Evolutionary conservation across 2,888 invertebrate genomes (phyloP).

Genomic region (Acleris laterana): DNA sequence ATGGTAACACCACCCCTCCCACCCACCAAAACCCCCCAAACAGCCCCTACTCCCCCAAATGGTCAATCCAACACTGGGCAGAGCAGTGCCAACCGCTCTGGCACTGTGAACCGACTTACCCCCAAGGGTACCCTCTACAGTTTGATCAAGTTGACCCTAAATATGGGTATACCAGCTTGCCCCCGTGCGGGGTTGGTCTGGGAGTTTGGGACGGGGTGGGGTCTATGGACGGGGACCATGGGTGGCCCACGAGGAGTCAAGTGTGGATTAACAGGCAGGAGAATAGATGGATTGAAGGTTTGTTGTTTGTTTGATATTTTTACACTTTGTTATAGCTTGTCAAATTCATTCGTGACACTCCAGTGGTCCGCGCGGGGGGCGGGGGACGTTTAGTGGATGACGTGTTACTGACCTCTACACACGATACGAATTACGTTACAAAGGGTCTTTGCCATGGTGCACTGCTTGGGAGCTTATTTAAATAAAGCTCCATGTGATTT

Average conservation of each 20-base stretch:
- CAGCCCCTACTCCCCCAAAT: conserved; percentile 21
- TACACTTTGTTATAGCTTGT: no score
- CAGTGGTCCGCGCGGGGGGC: no score
- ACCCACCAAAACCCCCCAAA: background rate
- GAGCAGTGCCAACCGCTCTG: conserved; percentile 11
- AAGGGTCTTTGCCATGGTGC: no score
- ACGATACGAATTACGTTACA: no score
- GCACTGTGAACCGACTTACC: conserved; percentile 3
- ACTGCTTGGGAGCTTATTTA: no score
- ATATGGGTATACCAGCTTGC: background rate
- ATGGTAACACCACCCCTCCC: background rate
- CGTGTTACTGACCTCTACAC: no score
- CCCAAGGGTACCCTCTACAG: background rate
- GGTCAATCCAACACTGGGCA: conserved; percentile 32
- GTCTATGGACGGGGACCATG: background rate
- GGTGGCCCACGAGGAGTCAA: background rate
- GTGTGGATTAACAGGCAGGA: background rate
- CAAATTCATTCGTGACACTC: no score
- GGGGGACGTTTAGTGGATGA: no score
- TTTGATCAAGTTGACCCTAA: background rate
- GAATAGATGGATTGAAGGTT: conserved; percentile 4
- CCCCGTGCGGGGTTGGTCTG: background rate
- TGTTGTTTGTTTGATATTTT: background rate
- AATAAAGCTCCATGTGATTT: no score
- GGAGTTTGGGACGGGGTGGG: background rate